Conservation (phyloP, 2,797 vertebrate species). For the Sus cebifrons region DNA sequence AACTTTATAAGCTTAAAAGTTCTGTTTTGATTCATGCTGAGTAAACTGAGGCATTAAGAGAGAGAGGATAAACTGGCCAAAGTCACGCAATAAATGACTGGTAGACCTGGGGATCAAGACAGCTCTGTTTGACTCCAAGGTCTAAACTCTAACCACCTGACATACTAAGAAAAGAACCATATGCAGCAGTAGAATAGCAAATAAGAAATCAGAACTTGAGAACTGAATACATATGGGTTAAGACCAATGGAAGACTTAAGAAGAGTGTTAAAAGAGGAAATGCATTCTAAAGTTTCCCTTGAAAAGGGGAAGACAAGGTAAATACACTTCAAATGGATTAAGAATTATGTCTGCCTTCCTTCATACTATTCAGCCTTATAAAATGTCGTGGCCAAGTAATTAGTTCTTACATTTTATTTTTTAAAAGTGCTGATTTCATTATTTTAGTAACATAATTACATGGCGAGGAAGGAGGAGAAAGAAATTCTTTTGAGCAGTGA, state of each 20-base stretch:
- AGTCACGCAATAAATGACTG: background rate
- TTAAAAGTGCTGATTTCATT: background rate
- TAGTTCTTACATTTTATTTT: background rate
- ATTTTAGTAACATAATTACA: constrained; percentile 36
- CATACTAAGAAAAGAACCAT: too few species aligned
- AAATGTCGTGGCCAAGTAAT: background rate
- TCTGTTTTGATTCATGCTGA: background rate
- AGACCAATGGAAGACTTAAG: background rate
- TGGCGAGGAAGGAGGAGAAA: background rate
- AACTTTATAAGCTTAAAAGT: background rate
- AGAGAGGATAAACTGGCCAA: background rate
- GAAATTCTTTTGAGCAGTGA: background rate
- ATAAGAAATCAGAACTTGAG: background rate
- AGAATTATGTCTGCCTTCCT: background rate
- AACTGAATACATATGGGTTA: background rate
- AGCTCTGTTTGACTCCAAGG: background rate
- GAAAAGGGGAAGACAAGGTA: background rate
- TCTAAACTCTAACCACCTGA: background rate
- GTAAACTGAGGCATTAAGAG: background rate
- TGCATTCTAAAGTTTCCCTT: background rate
- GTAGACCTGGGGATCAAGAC: too few species aligned
- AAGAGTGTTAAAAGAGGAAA: background rate
- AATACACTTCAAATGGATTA: background rate
- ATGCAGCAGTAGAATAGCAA: background rate
- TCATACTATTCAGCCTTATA: background rate